These are phyloP conservation scores for Apis florea DNA, from an alignment of 1,140 invertebrate species.

Conservation along the genomic window DNA sequence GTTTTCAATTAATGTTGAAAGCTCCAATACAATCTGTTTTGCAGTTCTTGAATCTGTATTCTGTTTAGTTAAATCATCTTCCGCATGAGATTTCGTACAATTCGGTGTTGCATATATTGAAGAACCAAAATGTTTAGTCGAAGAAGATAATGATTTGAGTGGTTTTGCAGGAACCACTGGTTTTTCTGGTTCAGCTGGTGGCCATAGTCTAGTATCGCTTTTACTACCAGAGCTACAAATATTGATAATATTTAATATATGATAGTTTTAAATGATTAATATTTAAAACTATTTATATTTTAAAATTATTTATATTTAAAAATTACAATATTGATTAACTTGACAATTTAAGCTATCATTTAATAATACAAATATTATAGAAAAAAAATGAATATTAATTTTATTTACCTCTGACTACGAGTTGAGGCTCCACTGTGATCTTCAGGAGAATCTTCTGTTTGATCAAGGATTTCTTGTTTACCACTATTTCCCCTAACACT, in stretches of 20 bases:
- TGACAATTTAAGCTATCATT: neutral
- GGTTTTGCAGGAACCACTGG: slow-evolving; percentile 86
- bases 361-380: neutral
- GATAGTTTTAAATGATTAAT: neutral
- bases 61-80: slow-evolving; percentile 63
- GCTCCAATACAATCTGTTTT: slow-evolving; percentile 86
- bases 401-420: slow-evolving; percentile 59
- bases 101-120: slow-evolving; percentile 83
- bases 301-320: neutral
- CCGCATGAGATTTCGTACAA: slow-evolving; percentile 67
- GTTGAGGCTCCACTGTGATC: slow-evolving; percentile 76
- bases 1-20: slow-evolving; percentile 85
- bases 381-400: neutral
- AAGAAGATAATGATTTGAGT: slow-evolving; percentile 75
- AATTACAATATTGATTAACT: neutral
- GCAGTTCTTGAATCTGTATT: slow-evolving; percentile 69
- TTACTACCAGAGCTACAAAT: slow-evolving; percentile 73
- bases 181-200: slow-evolving; percentile 83
- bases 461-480: slow-evolving; percentile 73
- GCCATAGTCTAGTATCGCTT: slow-evolving; percentile 82
- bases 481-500: slow-evolving; percentile 70
- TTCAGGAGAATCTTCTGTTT: slow-evolving; percentile 81
- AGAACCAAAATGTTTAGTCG: slow-evolving; percentile 78
- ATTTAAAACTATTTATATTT: neutral
- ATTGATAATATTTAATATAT: no score